Conservation (phyloP, 2,797 vertebrate genomes). For the Chelon labrosus region DNA sequence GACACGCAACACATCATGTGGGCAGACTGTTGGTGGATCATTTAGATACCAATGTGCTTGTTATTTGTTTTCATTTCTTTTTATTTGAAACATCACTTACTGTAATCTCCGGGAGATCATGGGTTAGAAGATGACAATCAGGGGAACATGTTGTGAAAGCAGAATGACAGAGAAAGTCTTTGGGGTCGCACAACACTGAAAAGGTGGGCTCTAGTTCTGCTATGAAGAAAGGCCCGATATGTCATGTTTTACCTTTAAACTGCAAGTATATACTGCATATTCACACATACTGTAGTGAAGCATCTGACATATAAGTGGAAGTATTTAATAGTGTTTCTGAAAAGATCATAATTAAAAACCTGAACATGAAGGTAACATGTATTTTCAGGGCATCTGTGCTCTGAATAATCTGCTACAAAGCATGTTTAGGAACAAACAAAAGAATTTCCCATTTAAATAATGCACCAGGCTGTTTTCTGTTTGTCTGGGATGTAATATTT, state of each 20-base stretch:
- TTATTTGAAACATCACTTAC: neutral
- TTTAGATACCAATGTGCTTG: neutral
- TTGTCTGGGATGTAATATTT: no score
- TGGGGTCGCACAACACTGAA: neutral
- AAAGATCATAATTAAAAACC: no score
- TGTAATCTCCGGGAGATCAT: constrained; percentile 4
- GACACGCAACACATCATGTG: neutral
- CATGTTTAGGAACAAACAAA: no score
- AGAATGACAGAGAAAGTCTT: neutral
- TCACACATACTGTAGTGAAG: neutral
- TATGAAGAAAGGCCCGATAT: neutral
- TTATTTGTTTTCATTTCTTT: neutral
- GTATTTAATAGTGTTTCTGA: no score
- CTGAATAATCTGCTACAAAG: no score
- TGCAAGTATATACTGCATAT: no score
- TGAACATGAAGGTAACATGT: no score
- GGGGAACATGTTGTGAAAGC: neutral
- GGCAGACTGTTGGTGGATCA: neutral
- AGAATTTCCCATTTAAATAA: no score
- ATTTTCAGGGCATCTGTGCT: no score
- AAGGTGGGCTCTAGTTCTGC: neutral
- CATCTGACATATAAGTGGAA: neutral
- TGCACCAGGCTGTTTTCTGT: no score
- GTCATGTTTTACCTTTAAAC: neutral
- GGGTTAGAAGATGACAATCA: constrained; percentile 9